Conservation (phyloP, 2,113 vertebrate species). For the Percina caprodes region DNA sequence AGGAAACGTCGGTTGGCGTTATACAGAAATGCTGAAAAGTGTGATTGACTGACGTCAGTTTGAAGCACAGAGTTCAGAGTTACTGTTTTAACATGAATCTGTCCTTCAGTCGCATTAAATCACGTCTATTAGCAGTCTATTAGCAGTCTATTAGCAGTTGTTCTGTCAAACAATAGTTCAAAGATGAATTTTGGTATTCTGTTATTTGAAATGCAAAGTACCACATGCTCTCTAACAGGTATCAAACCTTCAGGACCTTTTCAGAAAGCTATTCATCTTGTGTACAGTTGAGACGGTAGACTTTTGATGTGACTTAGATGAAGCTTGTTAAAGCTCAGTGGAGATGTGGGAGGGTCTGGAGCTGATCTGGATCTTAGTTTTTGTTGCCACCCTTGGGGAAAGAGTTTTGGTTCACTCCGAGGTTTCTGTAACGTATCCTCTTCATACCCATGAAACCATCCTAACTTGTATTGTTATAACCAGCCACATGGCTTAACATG, state of each 20-base stretch:
- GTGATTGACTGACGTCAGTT: background rate
- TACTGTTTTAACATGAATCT: background rate
- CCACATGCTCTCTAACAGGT: background rate
- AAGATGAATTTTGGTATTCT: background rate
- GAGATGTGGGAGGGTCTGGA: background rate
- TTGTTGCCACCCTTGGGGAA: background rate
- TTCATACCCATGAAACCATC: constrained; percentile 44
- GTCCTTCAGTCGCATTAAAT: background rate
- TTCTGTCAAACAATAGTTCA: background rate
- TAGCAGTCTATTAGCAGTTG: too few relatives aligned
- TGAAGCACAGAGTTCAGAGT: background rate
- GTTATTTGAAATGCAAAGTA: constrained; percentile 4
- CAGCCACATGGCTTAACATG: constrained; percentile 33
- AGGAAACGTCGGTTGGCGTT: background rate
- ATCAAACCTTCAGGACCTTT: constrained; percentile 22
- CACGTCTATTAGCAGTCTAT: background rate
- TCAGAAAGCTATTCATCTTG: constrained; percentile 23
- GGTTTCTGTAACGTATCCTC: constrained; percentile 49
- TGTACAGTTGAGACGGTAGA: constrained; percentile 55
- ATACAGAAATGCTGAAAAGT: background rate
- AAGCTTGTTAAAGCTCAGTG: constrained; percentile 12
- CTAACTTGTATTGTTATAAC: constrained; percentile 44
- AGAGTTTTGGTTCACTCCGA: constrained; percentile 14
- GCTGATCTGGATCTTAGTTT: constrained; percentile 7
- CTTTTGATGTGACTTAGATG: constrained; percentile 37